Base-by-base conservation (phyloP, 2,888 invertebrate species). In the Lasioglossum calceatum region DNA sequence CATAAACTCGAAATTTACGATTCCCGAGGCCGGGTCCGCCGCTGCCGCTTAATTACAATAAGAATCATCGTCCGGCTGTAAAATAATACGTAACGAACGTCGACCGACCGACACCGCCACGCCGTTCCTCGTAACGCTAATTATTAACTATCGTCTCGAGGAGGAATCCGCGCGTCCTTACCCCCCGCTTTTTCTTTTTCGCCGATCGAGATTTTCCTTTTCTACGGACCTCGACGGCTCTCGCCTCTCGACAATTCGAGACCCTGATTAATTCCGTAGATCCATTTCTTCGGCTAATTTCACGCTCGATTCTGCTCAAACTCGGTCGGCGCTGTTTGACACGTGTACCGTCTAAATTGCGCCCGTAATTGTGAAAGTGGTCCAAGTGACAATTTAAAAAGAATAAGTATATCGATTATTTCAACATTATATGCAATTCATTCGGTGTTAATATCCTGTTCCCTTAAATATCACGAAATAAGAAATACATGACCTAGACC, bases 11-110 rank as follows among this genome's bases (percentile, higher is more conserved):
- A 85, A 79, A 83, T 85, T 85, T 85, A 85, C 72, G 85, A 85
- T 85, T 85, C 78, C 27, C 50, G 27, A 42, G 50, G 42, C 72
- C 36, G 73, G 32, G 44, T 32, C 79, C 7, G 64, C 79, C 4
- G 64, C 79, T 75, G 79, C 39, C 39, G 78, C 85, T 83, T 84
- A 83, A 85, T 85, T 79, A 76, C 85, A 79, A 83, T 83, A 85
- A 85, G 84, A 85, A 85, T 85, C 85, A 85, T 85, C 84, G 85
- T 83, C 72, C 72, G 85, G 84, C 61, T 79, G 84, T 85, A 83
- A 85, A 85, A 79, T 79, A 84, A 84, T 79, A 85, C 76, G 79
- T 84, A 84, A 85, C 84, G 85, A 85, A 85, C 84, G 78, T 75
- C 71, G 81, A 27, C 77, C 77, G 81, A 47, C 83, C 76, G 76